Conservation (phyloP, 2,888 invertebrate species). For the Xylocampa areola region DNA sequence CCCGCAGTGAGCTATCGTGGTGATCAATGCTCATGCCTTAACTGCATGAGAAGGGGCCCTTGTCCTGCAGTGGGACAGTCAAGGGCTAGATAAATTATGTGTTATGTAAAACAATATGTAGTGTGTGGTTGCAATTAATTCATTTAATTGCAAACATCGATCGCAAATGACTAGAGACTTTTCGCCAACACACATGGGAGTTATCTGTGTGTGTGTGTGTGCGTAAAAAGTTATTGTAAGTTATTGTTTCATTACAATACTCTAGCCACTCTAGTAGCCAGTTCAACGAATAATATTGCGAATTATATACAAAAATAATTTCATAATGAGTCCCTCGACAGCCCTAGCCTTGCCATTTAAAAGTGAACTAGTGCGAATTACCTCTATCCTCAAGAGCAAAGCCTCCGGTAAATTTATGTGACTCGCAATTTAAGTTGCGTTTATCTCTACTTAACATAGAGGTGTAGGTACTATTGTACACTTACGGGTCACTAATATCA, state of each 20-base stretch:
- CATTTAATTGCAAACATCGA: no score
- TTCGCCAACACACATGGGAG: no score
- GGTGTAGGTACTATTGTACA: no score
- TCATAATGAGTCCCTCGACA: constrained; percentile 2
- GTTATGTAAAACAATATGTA: no score
- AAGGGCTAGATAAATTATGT: no score
- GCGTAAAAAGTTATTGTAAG: constrained; percentile 11
- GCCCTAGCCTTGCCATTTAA: background rate
- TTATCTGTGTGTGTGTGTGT: background rate
- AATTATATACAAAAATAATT: constrained; percentile 11
- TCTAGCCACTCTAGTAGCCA: constrained; percentile 1
- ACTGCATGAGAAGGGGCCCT: no score
- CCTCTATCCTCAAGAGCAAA: constrained; percentile 17
- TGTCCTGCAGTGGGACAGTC: no score
- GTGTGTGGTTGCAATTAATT: no score
- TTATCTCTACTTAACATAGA: constrained; percentile 46
- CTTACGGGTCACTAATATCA: no score
- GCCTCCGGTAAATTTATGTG: constrained; percentile 28
- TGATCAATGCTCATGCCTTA: no score
- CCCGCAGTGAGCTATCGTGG: no score
- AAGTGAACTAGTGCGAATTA: constrained; percentile 1
- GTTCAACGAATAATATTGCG: constrained; percentile 9
- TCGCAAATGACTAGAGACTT: no score
- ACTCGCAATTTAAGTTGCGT: constrained; percentile 50
- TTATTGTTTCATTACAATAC: constrained; percentile 11